Evolutionary conservation across 2,113 vertebrate genomes (phyloP).

Genomic region (Aptenodytes patagonicus): DNA sequence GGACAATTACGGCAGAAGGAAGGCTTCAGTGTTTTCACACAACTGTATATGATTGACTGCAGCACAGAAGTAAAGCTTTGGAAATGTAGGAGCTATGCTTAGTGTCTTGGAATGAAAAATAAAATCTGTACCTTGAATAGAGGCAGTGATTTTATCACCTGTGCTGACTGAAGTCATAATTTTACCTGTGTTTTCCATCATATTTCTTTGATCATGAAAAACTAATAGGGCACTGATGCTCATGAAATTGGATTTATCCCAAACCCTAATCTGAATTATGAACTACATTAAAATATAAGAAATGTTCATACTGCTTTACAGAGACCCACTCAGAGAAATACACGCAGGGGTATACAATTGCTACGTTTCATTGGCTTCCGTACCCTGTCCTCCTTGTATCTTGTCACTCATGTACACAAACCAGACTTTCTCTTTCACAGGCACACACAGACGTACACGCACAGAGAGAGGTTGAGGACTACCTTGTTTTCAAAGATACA

Average conservation of each 20-base stretch:
- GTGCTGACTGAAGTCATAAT: neutral
- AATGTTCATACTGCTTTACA: neutral
- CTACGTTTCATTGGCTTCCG: neutral
- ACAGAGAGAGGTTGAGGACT: neutral
- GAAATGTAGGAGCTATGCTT: neutral
- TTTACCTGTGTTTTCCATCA: neutral
- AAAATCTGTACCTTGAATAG: neutral
- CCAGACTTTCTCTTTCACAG: neutral
- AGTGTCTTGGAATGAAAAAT: neutral
- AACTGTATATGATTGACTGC: conserved; percentile 23
- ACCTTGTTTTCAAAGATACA: neutral
- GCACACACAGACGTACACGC: neutral
- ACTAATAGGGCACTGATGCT: neutral
- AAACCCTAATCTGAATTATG: neutral
- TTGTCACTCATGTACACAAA: neutral
- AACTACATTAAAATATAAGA: neutral
- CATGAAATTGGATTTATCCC: neutral
- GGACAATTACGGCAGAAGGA: neutral
- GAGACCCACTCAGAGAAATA: neutral
- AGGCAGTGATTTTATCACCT: conserved; percentile 49
- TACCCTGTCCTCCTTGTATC: neutral
- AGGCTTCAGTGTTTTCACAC: conserved; percentile 23
- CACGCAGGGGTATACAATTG: neutral
- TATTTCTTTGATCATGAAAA: neutral
- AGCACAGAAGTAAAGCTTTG: conserved; percentile 28